These are phyloP conservation scores for Ophthalmolycus amberensis DNA, from an alignment of 2,113 vertebrate genomes.

Conservation along the genomic window DNA sequence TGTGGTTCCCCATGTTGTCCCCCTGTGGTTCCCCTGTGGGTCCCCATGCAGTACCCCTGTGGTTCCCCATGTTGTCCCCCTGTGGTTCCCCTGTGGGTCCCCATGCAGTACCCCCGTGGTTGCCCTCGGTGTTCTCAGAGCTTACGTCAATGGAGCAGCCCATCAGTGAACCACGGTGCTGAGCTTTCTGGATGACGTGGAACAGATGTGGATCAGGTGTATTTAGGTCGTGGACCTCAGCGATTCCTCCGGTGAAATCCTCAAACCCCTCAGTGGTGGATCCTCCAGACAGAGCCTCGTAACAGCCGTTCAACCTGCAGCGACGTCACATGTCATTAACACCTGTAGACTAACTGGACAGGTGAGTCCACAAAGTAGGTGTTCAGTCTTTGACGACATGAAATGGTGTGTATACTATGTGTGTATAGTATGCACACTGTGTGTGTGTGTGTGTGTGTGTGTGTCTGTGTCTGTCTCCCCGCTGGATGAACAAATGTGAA, in stretches of 20 bases:
- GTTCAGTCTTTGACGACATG: no score
- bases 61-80: not conserved
- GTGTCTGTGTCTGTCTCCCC: not conserved
- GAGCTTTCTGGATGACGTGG: conserved; percentile 91
- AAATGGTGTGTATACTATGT: no score
- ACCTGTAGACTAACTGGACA: no score
- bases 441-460: no score
- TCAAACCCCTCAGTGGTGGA: conserved; percentile 95
- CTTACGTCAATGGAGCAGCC: conserved; percentile 96
- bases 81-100: not conserved
- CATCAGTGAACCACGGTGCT: conserved; percentile 88
- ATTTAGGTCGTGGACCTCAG: conserved; percentile 89
- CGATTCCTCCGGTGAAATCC: conserved; percentile 96
- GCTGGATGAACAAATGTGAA: not conserved
- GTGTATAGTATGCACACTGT: not conserved
- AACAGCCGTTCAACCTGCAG: conserved; percentile 90
- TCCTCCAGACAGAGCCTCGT: conserved; percentile 92
- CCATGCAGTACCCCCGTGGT: not conserved
- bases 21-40: not conserved
- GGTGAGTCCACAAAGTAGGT: not conserved
- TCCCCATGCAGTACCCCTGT: not conserved
- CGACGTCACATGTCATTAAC: not conserved
- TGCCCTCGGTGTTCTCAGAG: no score
- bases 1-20: not conserved
- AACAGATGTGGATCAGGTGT: conserved; percentile 89